Percentiles rank a stretch among this genome's conserved stretches.
phyloP scores from a whole-genome alignment of 1,140 invertebrate species.

The Chironomus striatipennis region DNA sequence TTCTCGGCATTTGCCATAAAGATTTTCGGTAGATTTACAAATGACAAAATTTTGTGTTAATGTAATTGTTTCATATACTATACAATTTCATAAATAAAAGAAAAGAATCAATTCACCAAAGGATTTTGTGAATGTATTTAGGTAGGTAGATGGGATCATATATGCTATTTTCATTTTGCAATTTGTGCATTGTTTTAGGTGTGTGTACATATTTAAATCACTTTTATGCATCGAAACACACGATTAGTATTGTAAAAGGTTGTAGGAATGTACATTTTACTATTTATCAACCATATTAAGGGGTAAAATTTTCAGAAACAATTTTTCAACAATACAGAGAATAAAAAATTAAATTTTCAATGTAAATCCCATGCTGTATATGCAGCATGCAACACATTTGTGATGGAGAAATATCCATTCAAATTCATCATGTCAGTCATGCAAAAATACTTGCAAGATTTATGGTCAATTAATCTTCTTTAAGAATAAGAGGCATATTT shows the following conservation, averaged over 20 bases:
- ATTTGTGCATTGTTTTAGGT: conserved; percentile 7
- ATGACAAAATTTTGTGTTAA: conserved; percentile 14
- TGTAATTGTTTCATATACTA: conserved; percentile 11
- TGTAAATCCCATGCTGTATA: not conserved
- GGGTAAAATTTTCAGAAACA: no score
- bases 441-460: conserved; percentile 8
- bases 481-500: not conserved
- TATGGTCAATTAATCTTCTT: conserved; percentile 14
- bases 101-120: conserved; percentile 11
- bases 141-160: not conserved
- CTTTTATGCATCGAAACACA: conserved; percentile 12
- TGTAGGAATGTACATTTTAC: not conserved
- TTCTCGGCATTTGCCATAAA: no score
- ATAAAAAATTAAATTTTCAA: not conserved
- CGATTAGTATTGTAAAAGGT: conserved; percentile 1
- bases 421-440: conserved; percentile 9
- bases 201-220: conserved; percentile 9
- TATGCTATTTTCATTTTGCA: conserved; percentile 1
- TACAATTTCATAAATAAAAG: conserved; percentile 1
- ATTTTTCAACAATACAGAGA: not conserved
- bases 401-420: not conserved
- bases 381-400: not conserved
- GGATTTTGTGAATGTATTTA: not conserved
- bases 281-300: not conserved
- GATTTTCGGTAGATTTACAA: not conserved